Evolutionary conservation across 64 coral and sea anemone species (phyloP), one percentile per base, ranked within the genome.

Genomic region (Stylophora pistillata): DNA sequence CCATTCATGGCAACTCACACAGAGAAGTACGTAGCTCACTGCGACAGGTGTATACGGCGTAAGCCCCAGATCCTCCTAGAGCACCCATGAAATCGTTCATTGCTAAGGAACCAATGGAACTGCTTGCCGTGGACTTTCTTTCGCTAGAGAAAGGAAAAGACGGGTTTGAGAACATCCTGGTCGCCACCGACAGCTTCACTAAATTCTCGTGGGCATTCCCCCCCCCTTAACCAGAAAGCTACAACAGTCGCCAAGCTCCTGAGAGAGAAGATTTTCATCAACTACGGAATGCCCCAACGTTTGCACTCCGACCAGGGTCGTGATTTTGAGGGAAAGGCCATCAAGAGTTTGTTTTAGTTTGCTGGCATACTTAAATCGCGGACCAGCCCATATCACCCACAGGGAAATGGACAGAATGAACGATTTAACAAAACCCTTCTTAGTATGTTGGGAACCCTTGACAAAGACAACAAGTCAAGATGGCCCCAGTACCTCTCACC

Each of bases 201-300:
- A 93, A 88, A 57, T 88, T 88, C 57, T 62, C 91, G 4, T 91
- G 89, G 89, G 80, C 79, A 32, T 91, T 91, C 58, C n/a, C 79
- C 89, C 17, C 85, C 71, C 56, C 63, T 85, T 23, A 78, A 93
- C 57, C 91, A 93, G 73, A 88, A 88, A 64, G 91, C 91, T 20
- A 74, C 27, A 61, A 93, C 91, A 28, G 91, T 93, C 27, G 91
- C 91, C 18, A 92, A 87, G 30, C 30, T 92, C 27, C 52, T 87
- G 16, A 87, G 91, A 85, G 91, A 92, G 80, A 87, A 92, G 26
- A 25, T 87, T 16, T 32, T 87, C 26, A 87, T 92, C 53, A 86
- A 92, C 20, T 92, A 57, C 25, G 90, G 82, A 23, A 69, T 79
- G 13, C 73, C 81, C 7, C 47, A 77, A 33, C 90, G 84, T 72